Conservation (phyloP, 1,140 invertebrate species). For the Metaphire vulgaris region DNA sequence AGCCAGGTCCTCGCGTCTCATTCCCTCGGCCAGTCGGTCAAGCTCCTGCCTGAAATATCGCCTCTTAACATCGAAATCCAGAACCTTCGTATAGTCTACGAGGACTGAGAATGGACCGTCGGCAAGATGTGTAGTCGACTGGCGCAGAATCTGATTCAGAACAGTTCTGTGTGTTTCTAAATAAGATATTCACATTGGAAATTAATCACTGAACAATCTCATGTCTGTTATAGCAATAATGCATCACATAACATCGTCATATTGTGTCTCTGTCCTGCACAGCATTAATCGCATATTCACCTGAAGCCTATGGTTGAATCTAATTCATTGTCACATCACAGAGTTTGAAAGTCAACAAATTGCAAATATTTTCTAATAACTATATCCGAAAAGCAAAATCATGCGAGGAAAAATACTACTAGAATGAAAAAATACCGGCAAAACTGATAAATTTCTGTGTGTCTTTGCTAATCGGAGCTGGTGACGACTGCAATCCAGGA, state of each 20-base stretch:
- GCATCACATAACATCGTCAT: too few relatives aligned
- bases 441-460: constrained; percentile 72
- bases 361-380: too few relatives aligned
- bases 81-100: constrained; percentile 78
- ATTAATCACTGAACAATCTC: constrained; percentile 28
- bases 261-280: too few relatives aligned
- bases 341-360: too few relatives aligned
- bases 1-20: constrained; percentile 76
- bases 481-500: background rate
- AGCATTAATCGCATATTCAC: too few relatives aligned
- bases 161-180: constrained; percentile 82
- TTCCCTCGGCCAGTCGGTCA: constrained; percentile 60
- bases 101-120: constrained; percentile 82
- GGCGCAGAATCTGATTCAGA: constrained; percentile 82
- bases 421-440: constrained; percentile 56
- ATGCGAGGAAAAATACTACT: too few relatives aligned
- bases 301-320: too few relatives aligned
- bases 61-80: constrained; percentile 88
- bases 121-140: constrained; percentile 74
- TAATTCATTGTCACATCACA: too few relatives aligned
- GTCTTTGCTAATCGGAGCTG: constrained; percentile 50
- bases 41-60: constrained; percentile 82
- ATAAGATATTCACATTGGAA: too few relatives aligned
- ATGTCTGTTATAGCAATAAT: too few relatives aligned
- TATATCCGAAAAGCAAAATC: too few relatives aligned